phyloP scores from a whole-genome alignment of 2,113 vertebrate genomes.

The Climacteris rufus region DNA sequence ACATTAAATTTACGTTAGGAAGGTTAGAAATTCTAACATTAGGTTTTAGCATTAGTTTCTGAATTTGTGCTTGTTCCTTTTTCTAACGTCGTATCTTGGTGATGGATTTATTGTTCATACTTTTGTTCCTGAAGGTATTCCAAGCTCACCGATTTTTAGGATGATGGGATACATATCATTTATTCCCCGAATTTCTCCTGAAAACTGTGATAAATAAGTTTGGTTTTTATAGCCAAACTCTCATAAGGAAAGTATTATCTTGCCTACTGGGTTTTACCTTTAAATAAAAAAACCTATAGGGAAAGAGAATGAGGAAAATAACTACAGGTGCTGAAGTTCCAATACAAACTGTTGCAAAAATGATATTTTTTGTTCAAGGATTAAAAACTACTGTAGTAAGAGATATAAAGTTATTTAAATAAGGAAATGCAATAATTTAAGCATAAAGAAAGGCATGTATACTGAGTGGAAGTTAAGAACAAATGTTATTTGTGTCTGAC shows the following conservation, averaged over 20 bases:
- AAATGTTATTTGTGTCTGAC: neutral
- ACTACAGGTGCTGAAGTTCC: neutral
- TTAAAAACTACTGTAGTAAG: neutral
- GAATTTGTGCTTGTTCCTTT: neutral
- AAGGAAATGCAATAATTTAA: neutral
- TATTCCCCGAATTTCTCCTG: neutral
- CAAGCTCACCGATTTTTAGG: neutral
- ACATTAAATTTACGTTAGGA: neutral
- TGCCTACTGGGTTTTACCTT: neutral
- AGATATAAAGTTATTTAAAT: neutral
- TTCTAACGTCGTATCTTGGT: neutral
- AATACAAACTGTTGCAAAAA: neutral
- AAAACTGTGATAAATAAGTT: neutral
- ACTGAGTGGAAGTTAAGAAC: neutral
- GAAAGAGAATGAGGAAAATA: neutral
- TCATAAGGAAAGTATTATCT: neutral
- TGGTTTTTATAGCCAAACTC: neutral
- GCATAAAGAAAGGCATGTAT: neutral
- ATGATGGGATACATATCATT: neutral
- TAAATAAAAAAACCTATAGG: neutral
- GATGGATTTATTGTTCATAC: neutral
- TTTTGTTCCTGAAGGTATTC: neutral
- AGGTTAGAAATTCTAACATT: neutral
- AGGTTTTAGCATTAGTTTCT: neutral
- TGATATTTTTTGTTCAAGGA: neutral